Percentiles rank a stretch among this genome's conserved stretches.
phyloP scores from a whole-genome alignment of 2,888 invertebrate genomes.

The Fragum sueziense region DNA sequence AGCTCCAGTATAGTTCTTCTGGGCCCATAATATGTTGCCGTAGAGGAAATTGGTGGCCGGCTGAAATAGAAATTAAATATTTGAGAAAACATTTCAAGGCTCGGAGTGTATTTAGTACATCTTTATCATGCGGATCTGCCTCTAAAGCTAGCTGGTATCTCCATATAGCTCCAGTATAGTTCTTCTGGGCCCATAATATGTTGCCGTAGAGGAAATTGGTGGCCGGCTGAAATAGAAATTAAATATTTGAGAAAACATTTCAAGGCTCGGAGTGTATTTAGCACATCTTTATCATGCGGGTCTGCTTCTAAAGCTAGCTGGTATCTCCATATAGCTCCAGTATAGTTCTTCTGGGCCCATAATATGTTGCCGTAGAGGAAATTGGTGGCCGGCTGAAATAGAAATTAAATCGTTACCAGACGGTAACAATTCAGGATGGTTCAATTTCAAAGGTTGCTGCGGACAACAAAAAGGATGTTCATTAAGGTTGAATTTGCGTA shows the following conservation, averaged over 20 bases:
- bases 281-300: conserved; percentile 73
- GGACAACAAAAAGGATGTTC: no score
- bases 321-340: conserved; percentile 80
- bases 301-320: conserved; percentile 77
- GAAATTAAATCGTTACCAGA: background rate
- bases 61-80: conserved; percentile 79
- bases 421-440: no score
- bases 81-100: conserved; percentile 65
- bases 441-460: no score
- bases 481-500: no score
- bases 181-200: conserved; percentile 87
- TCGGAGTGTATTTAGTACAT: conserved; percentile 76
- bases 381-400: conserved; percentile 87
- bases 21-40: conserved; percentile 86
- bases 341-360: conserved; percentile 86
- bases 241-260: conserved; percentile 78
- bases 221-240: conserved; percentile 84
- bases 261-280: conserved; percentile 77
- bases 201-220: conserved; percentile 88
- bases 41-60: conserved; percentile 89
- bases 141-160: conserved; percentile 80
- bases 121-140: conserved; percentile 75
- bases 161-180: conserved; percentile 81
- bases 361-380: conserved; percentile 87
- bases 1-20: conserved; percentile 84